Evolutionary conservation across 2,888 invertebrate species (phyloP).

Genomic region (Acrobasis consociella): DNA sequence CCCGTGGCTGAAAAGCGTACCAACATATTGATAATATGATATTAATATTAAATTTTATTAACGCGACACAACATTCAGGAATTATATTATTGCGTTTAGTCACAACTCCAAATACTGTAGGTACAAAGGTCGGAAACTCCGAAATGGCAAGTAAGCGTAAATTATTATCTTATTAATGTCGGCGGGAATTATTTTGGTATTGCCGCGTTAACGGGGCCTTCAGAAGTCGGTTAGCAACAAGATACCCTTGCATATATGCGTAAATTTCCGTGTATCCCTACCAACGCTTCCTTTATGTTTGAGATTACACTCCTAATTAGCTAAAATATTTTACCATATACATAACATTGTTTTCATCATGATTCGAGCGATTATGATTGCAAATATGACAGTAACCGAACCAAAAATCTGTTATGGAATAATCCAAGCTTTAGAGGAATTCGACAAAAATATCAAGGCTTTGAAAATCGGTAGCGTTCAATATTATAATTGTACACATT

Average conservation of each 20-base stretch:
- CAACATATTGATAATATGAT: not conserved
- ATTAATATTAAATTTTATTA: not conserved
- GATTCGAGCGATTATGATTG: not conserved
- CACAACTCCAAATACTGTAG: not conserved
- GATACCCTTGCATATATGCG: not conserved
- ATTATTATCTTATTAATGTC: slow-evolving; percentile 10
- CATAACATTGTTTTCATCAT: not conserved
- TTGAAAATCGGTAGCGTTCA: too few relatives aligned
- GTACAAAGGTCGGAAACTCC: not conserved
- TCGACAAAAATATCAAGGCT: too few relatives aligned
- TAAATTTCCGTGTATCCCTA: not conserved
- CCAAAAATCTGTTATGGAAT: too few relatives aligned
- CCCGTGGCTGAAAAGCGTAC: too few relatives aligned
- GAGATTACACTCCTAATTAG: not conserved
- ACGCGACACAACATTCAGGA: not conserved
- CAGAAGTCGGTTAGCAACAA: not conserved
- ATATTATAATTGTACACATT: too few relatives aligned
- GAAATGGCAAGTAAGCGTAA: not conserved
- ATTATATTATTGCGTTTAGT: not conserved
- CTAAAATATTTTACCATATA: not conserved
- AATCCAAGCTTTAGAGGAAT: too few relatives aligned
- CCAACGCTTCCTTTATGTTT: not conserved
- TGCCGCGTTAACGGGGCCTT: not conserved
- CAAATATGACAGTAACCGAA: too few relatives aligned
- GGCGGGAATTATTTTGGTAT: slow-evolving; percentile 10